Evolutionary conservation across 2,888 invertebrate genomes (phyloP), one percentile per base, ranked within the genome.

Genomic region (Aspidapion aeneum): DNA sequence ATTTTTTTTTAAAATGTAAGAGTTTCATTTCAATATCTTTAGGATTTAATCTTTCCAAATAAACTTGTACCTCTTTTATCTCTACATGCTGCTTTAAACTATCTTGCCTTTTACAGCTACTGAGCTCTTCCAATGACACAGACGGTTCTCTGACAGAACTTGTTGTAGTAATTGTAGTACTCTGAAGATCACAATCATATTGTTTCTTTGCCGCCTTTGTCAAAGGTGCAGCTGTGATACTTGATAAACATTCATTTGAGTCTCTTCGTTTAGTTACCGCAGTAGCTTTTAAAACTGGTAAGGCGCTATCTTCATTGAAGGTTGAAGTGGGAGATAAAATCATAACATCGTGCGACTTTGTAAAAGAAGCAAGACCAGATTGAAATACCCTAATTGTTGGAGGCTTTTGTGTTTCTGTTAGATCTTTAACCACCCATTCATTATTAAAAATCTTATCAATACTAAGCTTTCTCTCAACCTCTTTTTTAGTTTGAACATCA

Each of bases 141-240:
- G 5, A 35, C 35, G 5, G 3, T 35, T 35, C 35, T 35, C 5
- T 7, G 2, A 71, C 61, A 51, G 70, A 69, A 21, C 67, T 70
- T 21, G 70, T 71, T n/a, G 71, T 71, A 1, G 70, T 71, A 54
- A 71, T 69, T 1, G 71, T 66, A 18, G 70, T 70, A 12, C 71
- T 72, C 55, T 72, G 72, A 35, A 72, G 59, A 55, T 72, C 73
- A 49, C 60, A 60, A 19, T 73, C 73, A 61, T 76, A 76, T 3
- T 71, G 66, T 60, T 75, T 75, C 62, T 73, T 76, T 0, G 75
- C 71, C 1, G 76, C 74, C 70, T 76, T 76, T 1, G 75, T 75
- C 48, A 61, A 62, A 3, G 65, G 52, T 55, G 55, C 20, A 1
- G 18, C 5, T 18, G 61, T 58, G n/a, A 48, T 17, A n/a, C n/a